A percentile compares a stretch with the other conserved stretches of the same genome.
phyloP scores from a whole-genome alignment of 2,113 vertebrate genomes.

The Ctenomys sociabilis region DNA sequence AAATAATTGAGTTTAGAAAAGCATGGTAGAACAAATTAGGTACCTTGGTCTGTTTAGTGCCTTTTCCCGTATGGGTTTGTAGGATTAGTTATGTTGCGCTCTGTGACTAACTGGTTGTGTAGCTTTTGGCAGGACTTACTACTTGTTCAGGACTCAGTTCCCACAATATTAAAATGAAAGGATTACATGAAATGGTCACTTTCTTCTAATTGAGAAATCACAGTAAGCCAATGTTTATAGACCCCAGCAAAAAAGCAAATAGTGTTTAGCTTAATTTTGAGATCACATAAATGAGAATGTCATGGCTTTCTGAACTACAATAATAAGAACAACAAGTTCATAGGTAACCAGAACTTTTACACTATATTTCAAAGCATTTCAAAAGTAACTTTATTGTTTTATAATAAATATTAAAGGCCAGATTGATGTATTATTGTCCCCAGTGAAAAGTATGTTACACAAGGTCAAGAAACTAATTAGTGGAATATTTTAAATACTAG shows the following conservation, averaged over 20 bases:
- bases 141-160: conserved; percentile 10
- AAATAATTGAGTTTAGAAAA: conserved; percentile 35
- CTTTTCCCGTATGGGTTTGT: conserved; percentile 19
- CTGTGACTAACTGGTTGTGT: neutral
- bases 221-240: conserved; percentile 9
- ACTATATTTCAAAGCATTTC: conserved; percentile 32
- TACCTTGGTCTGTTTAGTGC: neutral
- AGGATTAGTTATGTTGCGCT: neutral
- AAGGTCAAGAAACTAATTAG: conserved; percentile 60
- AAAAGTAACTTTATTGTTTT: neutral
- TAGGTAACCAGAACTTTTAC: neutral
- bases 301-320: neutral
- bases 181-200: conserved; percentile 5
- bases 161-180: conserved; percentile 23
- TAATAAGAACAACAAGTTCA: neutral
- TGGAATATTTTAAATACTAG: conserved; percentile 1
- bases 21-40: neutral
- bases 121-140: neutral
- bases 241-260: neutral
- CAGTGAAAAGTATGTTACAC: conserved; percentile 16
- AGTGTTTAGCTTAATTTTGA: conserved; percentile 18
- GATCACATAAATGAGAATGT: conserved; percentile 10
- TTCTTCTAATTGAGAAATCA: conserved; percentile 52
- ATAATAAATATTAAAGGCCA: conserved; percentile 36
- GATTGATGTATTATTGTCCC: neutral